Evolutionary conservation across 35 echinoderm and acorn worm genomes (phyloP).

Genomic region (Anneissia japonica): DNA sequence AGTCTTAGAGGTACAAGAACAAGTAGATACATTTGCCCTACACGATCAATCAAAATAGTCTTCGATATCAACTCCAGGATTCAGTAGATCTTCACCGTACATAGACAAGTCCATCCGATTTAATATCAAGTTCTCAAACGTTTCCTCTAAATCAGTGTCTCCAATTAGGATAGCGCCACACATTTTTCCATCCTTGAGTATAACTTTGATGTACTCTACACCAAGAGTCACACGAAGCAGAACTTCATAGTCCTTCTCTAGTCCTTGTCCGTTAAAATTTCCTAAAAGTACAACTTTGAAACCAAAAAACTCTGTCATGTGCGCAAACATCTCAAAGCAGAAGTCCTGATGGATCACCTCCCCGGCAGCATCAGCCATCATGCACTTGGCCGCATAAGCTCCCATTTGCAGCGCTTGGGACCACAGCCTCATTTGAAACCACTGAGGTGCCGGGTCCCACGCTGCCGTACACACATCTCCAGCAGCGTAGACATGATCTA

Average conservation of each 20-base stretch:
- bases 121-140: conserved; percentile 96
- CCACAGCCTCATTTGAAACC: conserved; percentile 95
- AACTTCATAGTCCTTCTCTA: conserved; percentile 63
- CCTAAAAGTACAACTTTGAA: conserved; percentile 88
- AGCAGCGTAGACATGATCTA: conserved; percentile 80
- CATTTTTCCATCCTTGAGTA: conserved; percentile 74
- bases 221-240: conserved; percentile 76
- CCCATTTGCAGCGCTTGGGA: conserved; percentile 96
- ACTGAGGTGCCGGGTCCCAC: conserved; percentile 82
- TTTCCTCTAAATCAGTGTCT: conserved; percentile 94
- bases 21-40: too few species aligned
- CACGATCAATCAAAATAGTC: conserved; percentile 91
- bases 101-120: conserved; percentile 73
- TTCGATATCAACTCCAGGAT: conserved; percentile 95
- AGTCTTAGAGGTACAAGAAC: too few species aligned
- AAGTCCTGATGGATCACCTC: conserved; percentile 69
- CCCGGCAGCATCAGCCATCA: conserved; percentile 37
- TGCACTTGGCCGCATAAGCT: conserved; percentile 83
- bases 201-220: conserved; percentile 74
- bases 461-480: conserved; percentile 90
- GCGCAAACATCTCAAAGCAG: conserved; percentile 91
- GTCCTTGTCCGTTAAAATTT: conserved; percentile 77
- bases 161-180: conserved; percentile 90
- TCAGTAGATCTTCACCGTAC: conserved; percentile 83
- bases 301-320: conserved; percentile 85